Evolutionary conservation across 2,113 vertebrate genomes (phyloP).

Genomic region (Hydrochoerus hydrochaeris): DNA sequence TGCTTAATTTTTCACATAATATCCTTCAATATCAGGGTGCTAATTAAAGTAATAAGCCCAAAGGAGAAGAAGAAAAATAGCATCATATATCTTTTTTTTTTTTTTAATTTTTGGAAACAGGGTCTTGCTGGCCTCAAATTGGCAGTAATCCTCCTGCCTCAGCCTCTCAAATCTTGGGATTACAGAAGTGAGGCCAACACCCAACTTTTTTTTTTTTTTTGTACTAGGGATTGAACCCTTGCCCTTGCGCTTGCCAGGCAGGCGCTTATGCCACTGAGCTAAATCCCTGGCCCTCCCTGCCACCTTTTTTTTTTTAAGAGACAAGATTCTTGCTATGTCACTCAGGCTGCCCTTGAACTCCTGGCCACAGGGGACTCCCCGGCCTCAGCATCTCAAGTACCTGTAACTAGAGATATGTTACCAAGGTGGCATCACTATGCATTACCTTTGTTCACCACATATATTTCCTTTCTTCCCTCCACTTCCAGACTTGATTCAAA

Average conservation of each 20-base stretch:
- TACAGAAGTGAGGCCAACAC: background rate
- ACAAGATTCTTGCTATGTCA: background rate
- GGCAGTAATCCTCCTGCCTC: background rate
- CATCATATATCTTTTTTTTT: background rate
- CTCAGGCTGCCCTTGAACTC: background rate
- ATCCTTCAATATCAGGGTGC: background rate
- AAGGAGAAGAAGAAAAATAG: background rate
- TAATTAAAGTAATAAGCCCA: slow-evolving; percentile 32
- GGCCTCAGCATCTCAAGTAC: background rate
- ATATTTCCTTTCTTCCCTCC: background rate
- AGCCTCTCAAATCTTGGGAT: background rate
- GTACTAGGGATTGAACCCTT: no score
- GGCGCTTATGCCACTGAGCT: no score
- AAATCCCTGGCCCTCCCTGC: no score
- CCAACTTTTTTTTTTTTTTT: background rate
- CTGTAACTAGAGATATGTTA: background rate
- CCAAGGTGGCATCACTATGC: background rate
- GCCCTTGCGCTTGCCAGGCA: no score
- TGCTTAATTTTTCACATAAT: slow-evolving; percentile 10
- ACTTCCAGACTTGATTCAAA: slow-evolving; percentile 36
- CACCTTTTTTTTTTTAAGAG: background rate
- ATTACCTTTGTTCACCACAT: background rate
- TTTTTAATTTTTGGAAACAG: background rate
- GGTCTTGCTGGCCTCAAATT: background rate
- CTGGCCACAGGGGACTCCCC: background rate